Conservation (phyloP, 2,797 vertebrate species). For the Halcyon leucocephala region DNA sequence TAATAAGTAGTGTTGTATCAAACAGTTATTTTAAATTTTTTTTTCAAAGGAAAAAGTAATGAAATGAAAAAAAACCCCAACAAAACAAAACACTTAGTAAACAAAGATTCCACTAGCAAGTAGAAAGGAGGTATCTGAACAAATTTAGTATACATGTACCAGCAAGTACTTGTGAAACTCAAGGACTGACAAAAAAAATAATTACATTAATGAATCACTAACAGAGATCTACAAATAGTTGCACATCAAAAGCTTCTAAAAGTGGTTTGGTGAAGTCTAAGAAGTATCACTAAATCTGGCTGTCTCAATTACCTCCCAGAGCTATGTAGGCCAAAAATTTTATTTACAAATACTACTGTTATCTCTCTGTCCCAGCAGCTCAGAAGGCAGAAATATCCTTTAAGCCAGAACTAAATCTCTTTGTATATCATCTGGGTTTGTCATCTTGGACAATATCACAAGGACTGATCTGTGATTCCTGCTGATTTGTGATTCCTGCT, state of each 20-base stretch:
- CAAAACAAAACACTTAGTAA: neutral
- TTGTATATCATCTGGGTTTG: neutral
- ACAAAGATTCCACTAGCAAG: neutral
- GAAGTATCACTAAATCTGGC: neutral
- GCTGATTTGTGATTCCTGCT: neutral
- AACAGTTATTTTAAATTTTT: neutral
- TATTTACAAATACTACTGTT: neutral
- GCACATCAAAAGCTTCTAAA: neutral
- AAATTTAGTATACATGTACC: neutral
- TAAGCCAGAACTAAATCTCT: neutral
- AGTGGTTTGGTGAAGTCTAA: neutral
- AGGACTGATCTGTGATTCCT: neutral
- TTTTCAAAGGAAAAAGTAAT: neutral
- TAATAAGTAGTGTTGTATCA: neutral
- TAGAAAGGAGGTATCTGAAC: neutral
- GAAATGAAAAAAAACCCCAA: neutral
- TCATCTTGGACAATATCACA: neutral
- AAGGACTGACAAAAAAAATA: neutral
- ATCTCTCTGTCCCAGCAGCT: neutral
- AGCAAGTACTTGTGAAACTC: neutral
- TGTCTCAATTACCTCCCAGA: neutral
- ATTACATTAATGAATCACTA: neutral
- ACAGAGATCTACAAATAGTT: neutral
- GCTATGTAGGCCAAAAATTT: neutral
- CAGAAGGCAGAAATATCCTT: neutral